Evolutionary conservation across 2,113 vertebrate species (phyloP).

Genomic region (Erythrocercus mccallii): DNA sequence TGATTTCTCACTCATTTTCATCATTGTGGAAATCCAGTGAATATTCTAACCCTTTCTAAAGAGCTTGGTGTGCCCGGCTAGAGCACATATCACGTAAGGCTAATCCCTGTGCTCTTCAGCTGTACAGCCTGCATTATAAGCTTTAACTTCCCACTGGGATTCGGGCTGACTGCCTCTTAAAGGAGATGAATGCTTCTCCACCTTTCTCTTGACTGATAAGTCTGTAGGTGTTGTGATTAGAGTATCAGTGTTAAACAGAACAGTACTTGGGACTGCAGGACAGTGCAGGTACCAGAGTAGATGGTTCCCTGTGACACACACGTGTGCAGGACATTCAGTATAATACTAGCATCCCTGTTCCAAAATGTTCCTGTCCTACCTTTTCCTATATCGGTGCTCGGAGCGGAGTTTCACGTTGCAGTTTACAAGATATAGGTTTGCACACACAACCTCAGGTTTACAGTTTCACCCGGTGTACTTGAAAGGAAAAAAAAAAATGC

Average conservation of each 20-base stretch:
- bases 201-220: not conserved
- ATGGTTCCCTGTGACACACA: not conserved
- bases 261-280: conserved; percentile 56
- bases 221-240: not conserved
- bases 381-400: conserved; percentile 68
- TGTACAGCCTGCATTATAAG: not conserved
- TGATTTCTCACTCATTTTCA: not conserved
- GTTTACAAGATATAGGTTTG: conserved; percentile 76
- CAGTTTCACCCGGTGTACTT: conserved; percentile 71
- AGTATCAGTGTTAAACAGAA: not conserved
- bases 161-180: not conserved
- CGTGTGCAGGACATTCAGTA: not conserved
- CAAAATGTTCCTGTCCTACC: conserved; percentile 14
- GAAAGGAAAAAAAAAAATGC: conserved; percentile 35
- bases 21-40: not conserved
- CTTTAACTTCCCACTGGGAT: not conserved
- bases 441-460: conserved; percentile 74
- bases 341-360: conserved; percentile 44
- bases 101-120: not conserved
- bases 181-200: conserved; percentile 2
- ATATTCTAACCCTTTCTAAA: not conserved
- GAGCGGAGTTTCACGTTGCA: conserved; percentile 40
- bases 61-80: not conserved
- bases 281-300: conserved; percentile 56
- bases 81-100: not conserved